These are phyloP conservation scores for Carabus problematicus DNA, from an alignment of 2,888 invertebrate species.

Conservation along the genomic window DNA sequence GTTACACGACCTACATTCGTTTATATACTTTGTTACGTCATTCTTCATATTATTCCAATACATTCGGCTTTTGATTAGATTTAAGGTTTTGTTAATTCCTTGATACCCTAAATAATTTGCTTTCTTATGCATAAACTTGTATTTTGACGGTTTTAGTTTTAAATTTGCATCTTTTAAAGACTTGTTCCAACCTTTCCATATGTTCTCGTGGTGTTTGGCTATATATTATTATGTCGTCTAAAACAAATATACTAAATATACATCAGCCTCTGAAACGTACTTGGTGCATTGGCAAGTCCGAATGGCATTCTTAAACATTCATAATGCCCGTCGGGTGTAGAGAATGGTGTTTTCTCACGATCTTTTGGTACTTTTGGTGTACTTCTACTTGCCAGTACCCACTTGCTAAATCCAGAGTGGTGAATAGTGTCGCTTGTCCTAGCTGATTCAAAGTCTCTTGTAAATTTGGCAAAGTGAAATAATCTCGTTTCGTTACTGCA, in stretches of 20 bases:
- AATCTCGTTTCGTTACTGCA: constrained; percentile 48
- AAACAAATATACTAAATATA: constrained; percentile 49
- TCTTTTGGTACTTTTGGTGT: constrained; percentile 46
- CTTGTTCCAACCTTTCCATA: background rate
- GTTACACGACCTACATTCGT: constrained; percentile 30
- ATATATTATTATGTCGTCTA: constrained; percentile 47
- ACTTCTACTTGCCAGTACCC: constrained; percentile 50
- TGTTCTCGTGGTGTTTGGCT: constrained; percentile 11
- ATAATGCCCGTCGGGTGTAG: constrained; percentile 49
- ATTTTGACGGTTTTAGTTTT: constrained; percentile 1
- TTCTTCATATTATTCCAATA: too few relatives aligned
- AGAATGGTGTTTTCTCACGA: constrained; percentile 51
- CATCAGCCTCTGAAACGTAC: constrained; percentile 51
- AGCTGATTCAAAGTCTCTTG: constrained; percentile 49
- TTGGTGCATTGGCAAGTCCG: constrained; percentile 50
- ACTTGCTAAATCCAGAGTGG: constrained; percentile 43
- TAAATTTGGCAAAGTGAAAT: constrained; percentile 51
- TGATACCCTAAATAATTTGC: background rate
- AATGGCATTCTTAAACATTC: constrained; percentile 51
- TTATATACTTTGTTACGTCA: constrained; percentile 14
- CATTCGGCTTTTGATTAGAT: too few relatives aligned
- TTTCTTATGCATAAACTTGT: background rate
- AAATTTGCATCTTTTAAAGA: background rate
- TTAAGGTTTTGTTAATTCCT: too few relatives aligned
- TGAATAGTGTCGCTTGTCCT: too few relatives aligned